These are phyloP conservation scores for Ia io DNA, from an alignment of 2,113 vertebrate genomes.

Conservation along the genomic window DNA sequence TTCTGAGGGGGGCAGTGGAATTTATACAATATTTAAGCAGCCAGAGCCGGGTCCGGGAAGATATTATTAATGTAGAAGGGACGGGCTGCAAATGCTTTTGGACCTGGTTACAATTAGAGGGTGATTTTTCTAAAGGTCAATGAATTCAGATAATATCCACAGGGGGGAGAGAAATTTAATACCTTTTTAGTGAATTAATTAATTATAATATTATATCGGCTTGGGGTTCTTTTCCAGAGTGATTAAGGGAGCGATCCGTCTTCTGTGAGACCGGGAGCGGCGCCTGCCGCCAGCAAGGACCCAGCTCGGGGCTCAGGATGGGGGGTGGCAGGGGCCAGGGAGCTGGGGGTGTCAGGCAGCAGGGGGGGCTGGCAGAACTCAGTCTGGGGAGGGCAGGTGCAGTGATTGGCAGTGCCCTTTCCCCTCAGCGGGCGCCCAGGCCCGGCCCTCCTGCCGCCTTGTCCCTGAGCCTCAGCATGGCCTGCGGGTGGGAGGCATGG, in stretches of 20 bases:
- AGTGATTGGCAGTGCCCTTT: not conserved
- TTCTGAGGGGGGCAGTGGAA: conserved; percentile 84
- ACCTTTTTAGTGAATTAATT: conserved; percentile 99
- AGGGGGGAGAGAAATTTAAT: conserved; percentile 98
- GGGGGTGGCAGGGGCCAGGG: not conserved
- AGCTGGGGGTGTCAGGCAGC: not conserved
- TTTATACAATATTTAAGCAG: conserved; percentile 90
- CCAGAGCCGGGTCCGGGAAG: conserved; percentile 83
- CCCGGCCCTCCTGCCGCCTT: not conserved
- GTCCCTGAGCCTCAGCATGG: not conserved
- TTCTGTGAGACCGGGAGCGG: conserved; percentile 79
- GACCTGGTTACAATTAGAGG: conserved; percentile 97
- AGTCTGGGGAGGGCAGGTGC: not conserved
- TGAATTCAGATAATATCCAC: conserved; percentile 99
- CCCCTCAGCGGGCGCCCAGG: not conserved
- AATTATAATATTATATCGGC: conserved; percentile 99
- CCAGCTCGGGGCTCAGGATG: not conserved
- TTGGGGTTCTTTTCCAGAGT: conserved; percentile 98
- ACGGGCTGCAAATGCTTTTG: conserved; percentile 92
- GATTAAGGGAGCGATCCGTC: conserved; percentile 97
- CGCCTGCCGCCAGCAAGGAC: conserved; percentile 52
- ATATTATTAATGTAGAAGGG: conserved; percentile 92
- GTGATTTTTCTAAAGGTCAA: conserved; percentile 99
- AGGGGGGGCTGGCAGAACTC: not conserved
- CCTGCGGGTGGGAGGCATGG: not conserved